Evolutionary conservation across 2,797 vertebrate species (phyloP), one percentile per base, ranked within the genome.

Genomic region (Balearica regulorum): DNA sequence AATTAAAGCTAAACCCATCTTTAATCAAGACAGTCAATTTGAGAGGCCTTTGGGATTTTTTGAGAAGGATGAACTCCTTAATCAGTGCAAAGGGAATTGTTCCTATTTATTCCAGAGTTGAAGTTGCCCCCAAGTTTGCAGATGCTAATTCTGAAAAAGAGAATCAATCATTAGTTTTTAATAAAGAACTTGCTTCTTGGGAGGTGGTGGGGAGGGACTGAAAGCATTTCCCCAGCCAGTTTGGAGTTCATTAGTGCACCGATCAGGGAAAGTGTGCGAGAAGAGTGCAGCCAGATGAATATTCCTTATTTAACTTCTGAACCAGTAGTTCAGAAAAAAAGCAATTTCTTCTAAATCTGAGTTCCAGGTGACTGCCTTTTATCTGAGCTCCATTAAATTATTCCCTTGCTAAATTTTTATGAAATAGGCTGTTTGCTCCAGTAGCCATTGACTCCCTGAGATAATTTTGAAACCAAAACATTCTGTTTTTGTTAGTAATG

Each of bases 361-460:
- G 90, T 96, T 97, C 82, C 80, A 83, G 41, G 61, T 97, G 94
- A 91, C 83, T 97, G 83, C 92, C 79, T 96, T 96, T 94, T 91
- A 91, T 97, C 84, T 78, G 58, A 92, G 80, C 79, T 94, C 84
- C 76, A 73, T 85, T 90, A 95, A 92, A 93, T 95, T 83, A 94
- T 91, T 96, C 79, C 97, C 76, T 37, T 92, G 92, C 76, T 94
- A 92, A 92, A 88, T 91, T 95, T 80, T 95, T 24, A 70, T 76
- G 72, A 91, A 91, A 94, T 76, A 89, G 66, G 20, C 66, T 90
- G 79, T 69, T 91, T 93, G 65, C 85, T 95, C 41, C 69, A 72
- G 79, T 66, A 95, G 90, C 66, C 0, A 0, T 91, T 94, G 69
- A 60, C 79, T 95, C 58, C 39, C 82, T 70, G 58, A 88, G 73